Conservation (phyloP, 2,113 vertebrate genomes). For the Progne subis region DNA sequence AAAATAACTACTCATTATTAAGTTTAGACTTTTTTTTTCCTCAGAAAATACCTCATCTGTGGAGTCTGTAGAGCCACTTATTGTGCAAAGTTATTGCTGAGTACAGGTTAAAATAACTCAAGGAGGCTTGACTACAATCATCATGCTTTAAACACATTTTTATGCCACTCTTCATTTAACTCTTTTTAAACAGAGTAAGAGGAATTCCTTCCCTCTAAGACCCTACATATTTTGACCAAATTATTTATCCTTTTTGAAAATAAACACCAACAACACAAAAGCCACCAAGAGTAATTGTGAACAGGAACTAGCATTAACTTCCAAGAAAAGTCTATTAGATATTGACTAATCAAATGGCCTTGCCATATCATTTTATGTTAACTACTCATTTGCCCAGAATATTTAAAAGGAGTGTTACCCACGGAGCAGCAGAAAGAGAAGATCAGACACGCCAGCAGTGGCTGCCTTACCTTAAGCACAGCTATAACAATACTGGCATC, state of each 20-base stretch:
- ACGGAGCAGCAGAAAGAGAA: not conserved
- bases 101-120: not conserved
- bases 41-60: not conserved
- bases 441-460: not conserved
- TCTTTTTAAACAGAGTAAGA: not conserved
- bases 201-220: not conserved
- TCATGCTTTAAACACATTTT: not conserved
- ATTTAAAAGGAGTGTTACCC: not conserved
- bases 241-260: not conserved
- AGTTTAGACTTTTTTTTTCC: not conserved
- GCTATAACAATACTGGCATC: conserved; percentile 81
- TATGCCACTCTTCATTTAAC: not conserved
- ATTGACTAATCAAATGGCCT: not conserved
- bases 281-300: not conserved
- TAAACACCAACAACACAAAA: rapidly evolving
- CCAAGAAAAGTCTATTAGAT: not conserved
- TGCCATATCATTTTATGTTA: not conserved
- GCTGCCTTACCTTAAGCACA: conserved; percentile 83
- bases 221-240: not conserved
- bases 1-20: not conserved
- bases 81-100: not conserved
- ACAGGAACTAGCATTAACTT: not conserved
- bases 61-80: not conserved
- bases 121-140: not conserved
- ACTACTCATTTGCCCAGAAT: not conserved